Evolutionary conservation across 2,888 invertebrate genomes (phyloP), one percentile per base, ranked within the genome.

Genomic region (Megamerina dolium): DNA sequence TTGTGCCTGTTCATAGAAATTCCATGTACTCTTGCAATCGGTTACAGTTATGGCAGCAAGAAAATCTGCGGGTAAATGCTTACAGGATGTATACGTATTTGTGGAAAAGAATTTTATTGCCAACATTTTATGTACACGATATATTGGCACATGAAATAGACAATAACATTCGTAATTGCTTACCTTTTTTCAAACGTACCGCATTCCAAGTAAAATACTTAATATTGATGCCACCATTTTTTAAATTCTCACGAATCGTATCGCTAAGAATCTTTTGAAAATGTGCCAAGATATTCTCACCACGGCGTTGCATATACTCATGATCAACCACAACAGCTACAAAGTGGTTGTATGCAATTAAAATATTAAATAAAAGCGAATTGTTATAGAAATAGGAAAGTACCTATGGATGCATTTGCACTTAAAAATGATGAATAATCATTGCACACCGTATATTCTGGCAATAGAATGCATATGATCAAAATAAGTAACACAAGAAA

Each of bases 1-100:
- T 57, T 78, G 75, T 0, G 82, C 77, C 2, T 75, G 69, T 40
- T 77, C 74, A 63, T 79, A 85, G 39, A 88, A 72, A 6, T 75
- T 74, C 88, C 88, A 88, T 1, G 87, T 86, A 47, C 80, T 80
- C 43, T 75, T 63, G 63, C 89, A 89, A 4, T 83, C 80, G n/a
- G 84, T 80, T 36, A 87, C 73, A 31, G 84, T 83, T 48, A 88
- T 75, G 39, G 87, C 78, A 20, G 83, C 83, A 35, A 83, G 73
- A 53, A 82, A 82, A 66, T 85, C 87, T 87, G 50, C 3, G n/a
- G n/a, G n/a, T n/a, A n/a, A n/a, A n/a, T n/a, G n/a, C n/a, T n/a
- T n/a, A n/a, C n/a, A n/a, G n/a, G n/a, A n/a, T n/a, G n/a, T n/a
- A n/a, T n/a, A n/a, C n/a, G n/a, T n/a, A n/a, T n/a, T n/a, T n/a